These are phyloP conservation scores for Cephus runcator DNA, from an alignment of 2,888 invertebrate species.

Conservation along the genomic window DNA sequence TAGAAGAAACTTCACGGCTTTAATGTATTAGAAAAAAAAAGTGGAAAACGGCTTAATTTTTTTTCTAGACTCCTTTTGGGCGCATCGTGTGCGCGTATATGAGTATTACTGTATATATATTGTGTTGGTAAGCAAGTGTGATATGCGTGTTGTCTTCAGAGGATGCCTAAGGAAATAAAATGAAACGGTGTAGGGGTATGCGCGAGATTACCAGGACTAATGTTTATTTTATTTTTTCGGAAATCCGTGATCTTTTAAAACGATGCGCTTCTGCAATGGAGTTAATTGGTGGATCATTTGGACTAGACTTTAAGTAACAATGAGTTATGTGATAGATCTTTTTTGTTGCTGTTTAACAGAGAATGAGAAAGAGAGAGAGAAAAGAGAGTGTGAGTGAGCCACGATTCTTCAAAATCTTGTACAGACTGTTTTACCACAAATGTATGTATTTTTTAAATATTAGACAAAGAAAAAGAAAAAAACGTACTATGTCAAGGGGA, in stretches of 20 bases:
- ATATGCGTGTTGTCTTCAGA: neutral
- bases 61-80: neutral
- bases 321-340: neutral
- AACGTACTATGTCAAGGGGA: neutral
- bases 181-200: neutral
- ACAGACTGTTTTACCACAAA: conserved; percentile 47
- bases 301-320: neutral
- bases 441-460: conserved; percentile 47
- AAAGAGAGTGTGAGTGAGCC: conserved; percentile 6
- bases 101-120: neutral
- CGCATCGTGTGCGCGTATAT: neutral
- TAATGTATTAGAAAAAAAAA: neutral
- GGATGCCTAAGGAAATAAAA: neutral
- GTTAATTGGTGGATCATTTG: neutral
- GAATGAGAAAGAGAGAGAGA: neutral
- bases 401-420: conserved; percentile 36
- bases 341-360: neutral
- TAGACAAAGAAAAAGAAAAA: conserved; percentile 19
- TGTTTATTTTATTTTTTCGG: neutral
- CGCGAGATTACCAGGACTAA: neutral
- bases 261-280: neutral
- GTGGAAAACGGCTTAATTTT: neutral
- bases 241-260: neutral
- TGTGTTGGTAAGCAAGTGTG: neutral
- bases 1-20: neutral